Conservation (phyloP, 1,140 invertebrate genomes). For the Drosophila jambulina region DNA sequence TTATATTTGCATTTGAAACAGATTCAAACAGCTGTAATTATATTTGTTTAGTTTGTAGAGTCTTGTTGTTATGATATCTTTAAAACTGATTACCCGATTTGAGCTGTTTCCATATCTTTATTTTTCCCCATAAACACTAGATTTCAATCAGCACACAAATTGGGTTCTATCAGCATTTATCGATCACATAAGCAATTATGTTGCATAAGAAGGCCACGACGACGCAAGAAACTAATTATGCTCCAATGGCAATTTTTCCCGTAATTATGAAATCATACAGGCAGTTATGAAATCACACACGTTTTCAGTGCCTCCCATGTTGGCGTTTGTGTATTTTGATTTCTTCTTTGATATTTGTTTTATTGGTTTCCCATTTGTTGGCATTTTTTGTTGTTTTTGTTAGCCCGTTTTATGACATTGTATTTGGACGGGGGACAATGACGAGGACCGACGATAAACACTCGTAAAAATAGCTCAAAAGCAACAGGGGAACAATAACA, state of each 20-base stretch:
- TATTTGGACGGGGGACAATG: conserved; percentile 2
- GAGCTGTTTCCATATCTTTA: not conserved
- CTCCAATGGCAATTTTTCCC: conserved; percentile 13
- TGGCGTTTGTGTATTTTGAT: conserved; percentile 37
- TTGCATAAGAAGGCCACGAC: conserved; percentile 24
- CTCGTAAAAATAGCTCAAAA: conserved; percentile 39
- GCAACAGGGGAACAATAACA: not conserved
- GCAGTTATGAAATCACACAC: conserved; percentile 32
- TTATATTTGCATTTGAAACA: no score
- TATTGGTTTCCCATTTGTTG: conserved; percentile 71
- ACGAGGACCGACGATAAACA: conserved; percentile 52
- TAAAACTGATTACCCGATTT: not conserved
- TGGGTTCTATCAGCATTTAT: conserved; percentile 5
- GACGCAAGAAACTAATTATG: conserved; percentile 25
- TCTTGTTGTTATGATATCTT: not conserved
- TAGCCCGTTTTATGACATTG: conserved; percentile 58
- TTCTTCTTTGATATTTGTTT: conserved; percentile 73
- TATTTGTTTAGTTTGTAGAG: not conserved
- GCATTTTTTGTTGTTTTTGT: no score
- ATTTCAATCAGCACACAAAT: conserved; percentile 5
- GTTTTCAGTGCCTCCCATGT: conserved; percentile 52
- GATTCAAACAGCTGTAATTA: no score
- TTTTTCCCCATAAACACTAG: not conserved
- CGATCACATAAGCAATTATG: conserved; percentile 11
- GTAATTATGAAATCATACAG: conserved; percentile 39